Base-by-base conservation (phyloP, 2,797 vertebrate species). In the Myripristis jacobus region DNA sequence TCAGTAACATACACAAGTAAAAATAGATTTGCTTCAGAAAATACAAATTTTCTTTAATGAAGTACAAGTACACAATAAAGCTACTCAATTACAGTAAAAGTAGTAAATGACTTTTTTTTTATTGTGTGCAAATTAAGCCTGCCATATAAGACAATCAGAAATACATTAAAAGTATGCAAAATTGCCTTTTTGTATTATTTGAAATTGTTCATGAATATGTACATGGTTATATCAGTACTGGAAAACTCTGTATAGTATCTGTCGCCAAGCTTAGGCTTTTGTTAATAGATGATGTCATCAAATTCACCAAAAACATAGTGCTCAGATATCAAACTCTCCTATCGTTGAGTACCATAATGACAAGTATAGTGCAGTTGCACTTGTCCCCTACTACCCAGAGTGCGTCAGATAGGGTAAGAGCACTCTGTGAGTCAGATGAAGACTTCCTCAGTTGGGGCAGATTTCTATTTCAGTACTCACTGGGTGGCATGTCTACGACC, bases 401-500 rank as follows among this genome's bases (percentile, higher is more conserved):
- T 55, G 58, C 68, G 62, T 81, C 70, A 60, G 58, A 73, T 71
- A 60, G 11, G 7, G 66, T 47, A 52, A 65, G 71, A 72, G 64
- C 65, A 51, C 76, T 70, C 62, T 64, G 70, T 44, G 53, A 72
- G 63, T 79, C 71, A 67, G 76, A 87, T 77, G 76, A 86, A 83
- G 70, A 71, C 83, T 83, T 81, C 66, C 65, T 78, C 83, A 77
- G 76, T 77, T 87, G 65, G 73, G 82, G 44, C 67, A 60, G 70
- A 84, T 87, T 89, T 89, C 83, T 81, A 73, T 89, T 92, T 91
- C 75, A 66, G 80, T 78, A 63, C 81, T 73, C 73, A 19, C 81
- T 66, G 75, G 84, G 83, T 84, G 87, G 67, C 72, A 69, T 68
- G 80, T 81, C 72, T 77, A 78, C 61, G 46, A 67, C 72, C 81